Conservation (phyloP, 2,113 vertebrate genomes). For the Muscicapa adusta region DNA sequence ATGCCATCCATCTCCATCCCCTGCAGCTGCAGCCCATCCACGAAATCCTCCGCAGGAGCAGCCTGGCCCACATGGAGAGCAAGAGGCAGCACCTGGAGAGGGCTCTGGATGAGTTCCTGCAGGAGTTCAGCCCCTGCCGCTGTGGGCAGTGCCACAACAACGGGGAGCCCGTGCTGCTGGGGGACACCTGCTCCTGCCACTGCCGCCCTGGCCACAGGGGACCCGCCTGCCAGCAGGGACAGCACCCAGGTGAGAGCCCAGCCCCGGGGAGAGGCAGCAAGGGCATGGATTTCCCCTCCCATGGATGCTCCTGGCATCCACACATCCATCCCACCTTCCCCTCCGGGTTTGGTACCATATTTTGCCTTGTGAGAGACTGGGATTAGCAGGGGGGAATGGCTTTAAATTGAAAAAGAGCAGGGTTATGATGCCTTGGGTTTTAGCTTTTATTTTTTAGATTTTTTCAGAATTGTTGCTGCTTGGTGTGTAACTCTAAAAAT, state of each 20-base stretch:
- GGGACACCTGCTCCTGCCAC: constrained; percentile 77
- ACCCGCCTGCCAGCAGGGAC: constrained; percentile 73
- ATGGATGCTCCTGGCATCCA: accelerated
- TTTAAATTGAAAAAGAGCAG: neutral
- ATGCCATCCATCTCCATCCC: neutral
- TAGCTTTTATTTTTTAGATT: no score
- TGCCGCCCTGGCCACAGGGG: constrained; percentile 74
- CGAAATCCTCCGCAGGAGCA: constrained; percentile 77
- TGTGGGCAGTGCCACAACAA: constrained; percentile 83
- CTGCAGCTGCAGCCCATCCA: constrained; percentile 82
- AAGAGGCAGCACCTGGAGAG: constrained; percentile 74
- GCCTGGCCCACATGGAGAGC: constrained; percentile 44
- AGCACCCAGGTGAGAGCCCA: constrained; percentile 33
- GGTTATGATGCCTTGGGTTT: no score
- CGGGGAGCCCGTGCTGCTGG: constrained; percentile 73
- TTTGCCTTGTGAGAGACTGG: neutral
- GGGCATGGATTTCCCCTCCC: neutral
- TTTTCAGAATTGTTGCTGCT: no score
- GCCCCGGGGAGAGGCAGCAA: accelerated
- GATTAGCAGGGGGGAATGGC: neutral
- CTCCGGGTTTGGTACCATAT: neutral
- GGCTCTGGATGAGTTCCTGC: constrained; percentile 80
- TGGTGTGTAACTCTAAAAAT: no score
- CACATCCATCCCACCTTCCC: accelerated
- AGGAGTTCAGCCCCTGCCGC: constrained; percentile 84